phyloP scores from a whole-genome alignment of 2,888 invertebrate species.

The Eurytoma californica region DNA sequence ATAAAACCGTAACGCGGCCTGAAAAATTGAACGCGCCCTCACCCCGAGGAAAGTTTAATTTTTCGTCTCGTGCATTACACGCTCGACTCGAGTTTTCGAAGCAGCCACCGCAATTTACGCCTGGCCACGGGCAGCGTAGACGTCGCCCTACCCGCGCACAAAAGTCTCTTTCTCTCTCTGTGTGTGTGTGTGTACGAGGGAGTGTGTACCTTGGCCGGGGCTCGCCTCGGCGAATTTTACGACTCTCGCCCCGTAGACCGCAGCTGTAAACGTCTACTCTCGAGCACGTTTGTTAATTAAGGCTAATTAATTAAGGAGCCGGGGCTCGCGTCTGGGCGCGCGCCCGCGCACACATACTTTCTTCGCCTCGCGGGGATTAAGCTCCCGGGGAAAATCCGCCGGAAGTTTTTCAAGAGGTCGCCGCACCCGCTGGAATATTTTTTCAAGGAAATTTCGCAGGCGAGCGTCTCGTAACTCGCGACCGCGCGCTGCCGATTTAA shows the following conservation, averaged over 20 bases:
- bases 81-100: too few relatives aligned
- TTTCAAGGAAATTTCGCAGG: background rate
- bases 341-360: conserved; percentile 14
- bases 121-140: background rate
- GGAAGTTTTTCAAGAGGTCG: conserved; percentile 37
- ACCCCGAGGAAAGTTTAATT: too few relatives aligned
- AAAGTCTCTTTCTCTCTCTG: too few relatives aligned
- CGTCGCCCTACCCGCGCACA: background rate
- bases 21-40: too few relatives aligned
- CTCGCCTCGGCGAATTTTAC: conserved; percentile 28
- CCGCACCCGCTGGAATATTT: background rate
- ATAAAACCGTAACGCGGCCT: too few relatives aligned
- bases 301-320: conserved; percentile 72
- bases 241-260: conserved; percentile 4
- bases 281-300: conserved; percentile 72
- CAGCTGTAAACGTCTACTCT: conserved; percentile 3
- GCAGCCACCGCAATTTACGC: background rate
- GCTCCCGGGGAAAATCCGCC: conserved; percentile 44
- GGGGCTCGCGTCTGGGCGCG: conserved; percentile 40
- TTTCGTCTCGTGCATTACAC: too few relatives aligned
- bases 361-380: conserved; percentile 5
- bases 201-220: conserved; percentile 2
- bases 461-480: too few relatives aligned
- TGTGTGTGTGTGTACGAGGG: background rate
- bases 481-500: too few relatives aligned